Conservation (phyloP, 2,113 vertebrate genomes). For the Atrichornis clamosus region DNA sequence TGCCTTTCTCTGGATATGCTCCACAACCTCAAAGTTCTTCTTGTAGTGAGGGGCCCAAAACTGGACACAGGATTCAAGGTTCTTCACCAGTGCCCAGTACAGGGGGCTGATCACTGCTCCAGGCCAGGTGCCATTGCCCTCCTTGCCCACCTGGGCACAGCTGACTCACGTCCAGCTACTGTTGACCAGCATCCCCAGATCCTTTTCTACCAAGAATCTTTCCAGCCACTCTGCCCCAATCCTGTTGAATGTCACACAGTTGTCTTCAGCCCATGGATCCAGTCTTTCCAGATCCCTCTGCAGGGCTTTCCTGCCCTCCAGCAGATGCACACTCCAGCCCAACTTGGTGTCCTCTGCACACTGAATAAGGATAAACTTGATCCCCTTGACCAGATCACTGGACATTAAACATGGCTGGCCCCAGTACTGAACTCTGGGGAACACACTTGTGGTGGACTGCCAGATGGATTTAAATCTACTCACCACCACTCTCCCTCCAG, state of each 20-base stretch:
- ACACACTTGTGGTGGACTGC: not conserved
- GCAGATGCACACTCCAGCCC: not conserved
- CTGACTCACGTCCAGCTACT: not conserved
- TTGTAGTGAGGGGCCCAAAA: not conserved
- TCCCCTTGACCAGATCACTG: not conserved
- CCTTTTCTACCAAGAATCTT: not conserved
- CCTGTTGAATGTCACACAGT: not conserved
- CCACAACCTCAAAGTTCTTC: not conserved
- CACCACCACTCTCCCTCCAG: not conserved
- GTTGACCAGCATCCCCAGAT: accelerated
- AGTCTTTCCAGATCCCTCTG: not conserved
- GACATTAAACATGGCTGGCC: not conserved
- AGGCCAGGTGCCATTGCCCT: not conserved
- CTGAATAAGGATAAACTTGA: accelerated
- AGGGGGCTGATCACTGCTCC: accelerated
- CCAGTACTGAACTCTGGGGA: not conserved
- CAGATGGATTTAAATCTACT: not conserved
- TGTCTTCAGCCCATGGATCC: not conserved
- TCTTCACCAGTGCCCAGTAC: not conserved
- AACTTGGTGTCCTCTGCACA: not conserved
- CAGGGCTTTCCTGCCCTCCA: not conserved
- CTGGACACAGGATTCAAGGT: not conserved
- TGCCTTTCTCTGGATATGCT: not conserved
- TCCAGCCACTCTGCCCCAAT: not conserved
- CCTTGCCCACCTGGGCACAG: not conserved